Percentiles rank a stretch among this genome's conserved stretches.
Conservation (phyloP, 2,113 vertebrate species). For the Herpailurus yagouaroundi region DNA sequence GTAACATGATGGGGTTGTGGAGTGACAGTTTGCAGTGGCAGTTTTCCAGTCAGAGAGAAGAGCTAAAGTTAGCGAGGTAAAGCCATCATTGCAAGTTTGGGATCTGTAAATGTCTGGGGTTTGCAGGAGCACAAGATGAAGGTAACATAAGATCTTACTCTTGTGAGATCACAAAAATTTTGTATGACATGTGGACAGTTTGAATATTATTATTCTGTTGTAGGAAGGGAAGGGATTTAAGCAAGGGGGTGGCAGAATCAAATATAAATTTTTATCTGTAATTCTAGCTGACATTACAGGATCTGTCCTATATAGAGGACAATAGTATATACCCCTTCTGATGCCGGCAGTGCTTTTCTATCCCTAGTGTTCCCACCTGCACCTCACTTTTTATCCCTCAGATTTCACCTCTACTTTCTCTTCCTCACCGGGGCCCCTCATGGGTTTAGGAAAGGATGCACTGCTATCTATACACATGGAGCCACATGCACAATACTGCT, state of each 20-base stretch:
- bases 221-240: neutral
- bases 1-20: fast-evolving
- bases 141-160: too few species aligned
- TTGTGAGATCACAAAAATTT: neutral
- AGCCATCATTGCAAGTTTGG: neutral
- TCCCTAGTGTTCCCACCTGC: too few species aligned
- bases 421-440: neutral
- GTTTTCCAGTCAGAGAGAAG: neutral
- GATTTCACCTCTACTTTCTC: neutral
- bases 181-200: neutral
- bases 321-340: neutral
- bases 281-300: neutral
- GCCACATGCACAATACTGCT: neutral
- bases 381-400: neutral
- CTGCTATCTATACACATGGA: fast-evolving
- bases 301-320: neutral
- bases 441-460: neutral
- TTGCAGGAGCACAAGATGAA: neutral
- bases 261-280: neutral
- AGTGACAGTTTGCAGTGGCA: neutral
- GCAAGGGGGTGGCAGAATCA: neutral
- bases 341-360: fast-evolving
- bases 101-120: neutral
- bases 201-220: neutral
- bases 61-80: neutral